Percentiles rank a stretch among this genome's conserved stretches.
phyloP scores from a whole-genome alignment of 2,113 vertebrate genomes.

The Pterocles orientalis region DNA sequence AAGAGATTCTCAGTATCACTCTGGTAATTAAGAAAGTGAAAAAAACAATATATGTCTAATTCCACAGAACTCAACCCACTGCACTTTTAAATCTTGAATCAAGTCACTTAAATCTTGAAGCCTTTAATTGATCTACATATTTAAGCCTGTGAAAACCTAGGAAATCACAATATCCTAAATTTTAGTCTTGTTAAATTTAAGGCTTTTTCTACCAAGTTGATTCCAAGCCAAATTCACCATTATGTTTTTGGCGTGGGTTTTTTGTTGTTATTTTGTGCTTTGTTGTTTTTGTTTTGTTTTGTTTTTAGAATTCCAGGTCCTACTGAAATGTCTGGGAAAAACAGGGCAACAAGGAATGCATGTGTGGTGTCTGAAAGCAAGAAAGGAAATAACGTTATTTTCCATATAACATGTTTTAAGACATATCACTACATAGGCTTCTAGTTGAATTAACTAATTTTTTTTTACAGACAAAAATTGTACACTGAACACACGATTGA shows the following conservation, averaged over 20 bases:
- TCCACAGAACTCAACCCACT: neutral
- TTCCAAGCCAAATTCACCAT: neutral
- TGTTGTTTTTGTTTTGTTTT: neutral
- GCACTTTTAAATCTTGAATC: neutral
- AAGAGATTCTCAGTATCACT: neutral
- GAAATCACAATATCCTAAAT: neutral
- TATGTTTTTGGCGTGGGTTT: neutral
- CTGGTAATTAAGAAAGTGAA: neutral
- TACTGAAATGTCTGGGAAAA: neutral
- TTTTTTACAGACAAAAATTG: neutral
- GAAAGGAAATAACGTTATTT: neutral
- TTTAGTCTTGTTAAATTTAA: neutral
- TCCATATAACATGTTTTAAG: neutral
- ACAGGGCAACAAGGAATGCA: neutral
- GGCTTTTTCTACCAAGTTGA: neutral
- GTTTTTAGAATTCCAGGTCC: neutral
- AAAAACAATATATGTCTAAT: neutral
- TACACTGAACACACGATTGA: neutral
- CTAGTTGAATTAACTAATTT: neutral
- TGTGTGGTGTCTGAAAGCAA: neutral
- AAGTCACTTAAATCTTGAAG: neutral
- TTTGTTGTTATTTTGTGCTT: too few relatives aligned
- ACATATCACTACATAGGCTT: neutral
- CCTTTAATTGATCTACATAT: neutral
- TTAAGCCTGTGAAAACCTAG: neutral